Percentiles rank a stretch among this genome's conserved stretches.
These are phyloP conservation scores for Ophion obscuratus DNA, from an alignment of 2,888 invertebrate species.

Conservation along the genomic window DNA sequence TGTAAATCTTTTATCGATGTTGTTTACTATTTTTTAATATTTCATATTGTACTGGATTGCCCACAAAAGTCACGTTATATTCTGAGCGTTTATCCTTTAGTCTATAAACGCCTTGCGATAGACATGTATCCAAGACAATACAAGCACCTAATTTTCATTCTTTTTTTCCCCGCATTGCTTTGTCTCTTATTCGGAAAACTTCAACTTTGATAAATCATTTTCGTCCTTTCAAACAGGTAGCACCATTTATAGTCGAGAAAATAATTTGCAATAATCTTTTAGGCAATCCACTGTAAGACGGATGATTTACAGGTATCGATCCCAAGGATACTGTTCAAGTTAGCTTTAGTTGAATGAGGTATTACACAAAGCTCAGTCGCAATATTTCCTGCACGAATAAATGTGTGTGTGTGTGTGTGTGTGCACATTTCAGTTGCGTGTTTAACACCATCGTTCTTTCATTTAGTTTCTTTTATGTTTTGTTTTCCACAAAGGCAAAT, in stretches of 20 bases:
- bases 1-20: slow-evolving; percentile 40
- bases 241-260: slow-evolving; percentile 75
- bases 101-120: slow-evolving; percentile 70
- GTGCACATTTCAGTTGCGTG: slow-evolving; percentile 25
- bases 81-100: slow-evolving; percentile 62
- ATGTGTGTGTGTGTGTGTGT: slow-evolving; percentile 34
- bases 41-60: slow-evolving; percentile 76
- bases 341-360: slow-evolving; percentile 81
- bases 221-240: slow-evolving; percentile 73
- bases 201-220: slow-evolving; percentile 73
- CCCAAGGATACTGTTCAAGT: slow-evolving; percentile 76
- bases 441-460: slow-evolving; percentile 12
- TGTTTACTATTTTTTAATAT: slow-evolving; percentile 62
- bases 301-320: slow-evolving; percentile 77
- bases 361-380: slow-evolving; percentile 80
- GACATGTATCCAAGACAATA: slow-evolving; percentile 74
- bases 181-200: slow-evolving; percentile 65
- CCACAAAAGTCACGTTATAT: slow-evolving; percentile 71
- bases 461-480: slow-evolving; percentile 22
- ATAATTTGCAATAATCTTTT: slow-evolving; percentile 76
- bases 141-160: slow-evolving; percentile 75
- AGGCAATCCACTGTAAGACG: slow-evolving; percentile 81
- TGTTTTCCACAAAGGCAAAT: slow-evolving; percentile 66
- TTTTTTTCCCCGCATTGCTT: slow-evolving; percentile 8
- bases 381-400: slow-evolving; percentile 72